Percentiles rank a stretch among this genome's conserved stretches.
These are phyloP conservation scores for Psammodynastes pulverulentus DNA, from an alignment of 2,113 vertebrate species.

Conservation along the genomic window DNA sequence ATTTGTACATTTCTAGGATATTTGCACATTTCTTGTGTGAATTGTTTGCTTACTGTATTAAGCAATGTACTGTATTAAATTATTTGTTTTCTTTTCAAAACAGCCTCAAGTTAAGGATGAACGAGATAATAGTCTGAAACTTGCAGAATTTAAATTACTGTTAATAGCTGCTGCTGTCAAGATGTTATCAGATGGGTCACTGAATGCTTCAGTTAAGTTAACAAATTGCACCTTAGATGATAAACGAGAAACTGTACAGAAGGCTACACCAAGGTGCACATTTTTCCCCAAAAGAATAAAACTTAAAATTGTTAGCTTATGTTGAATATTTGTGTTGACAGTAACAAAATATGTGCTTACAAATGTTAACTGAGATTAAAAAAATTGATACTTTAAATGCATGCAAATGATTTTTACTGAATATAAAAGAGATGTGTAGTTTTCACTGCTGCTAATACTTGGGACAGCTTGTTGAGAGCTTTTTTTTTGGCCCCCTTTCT, in stretches of 20 bases:
- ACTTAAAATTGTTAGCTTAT: neutral
- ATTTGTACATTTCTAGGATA: neutral
- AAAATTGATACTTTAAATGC: neutral
- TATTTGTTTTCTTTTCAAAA: slow-evolving; percentile 32
- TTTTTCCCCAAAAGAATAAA: slow-evolving; percentile 11
- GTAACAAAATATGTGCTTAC: neutral
- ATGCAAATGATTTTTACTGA: neutral
- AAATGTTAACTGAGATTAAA: neutral
- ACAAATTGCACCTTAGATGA: slow-evolving; percentile 90
- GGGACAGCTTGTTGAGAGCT: neutral
- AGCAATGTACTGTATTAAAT: slow-evolving; percentile 12
- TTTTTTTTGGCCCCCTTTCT: neutral
- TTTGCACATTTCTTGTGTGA: neutral
- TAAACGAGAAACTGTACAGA: slow-evolving; percentile 83
- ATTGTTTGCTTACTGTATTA: slow-evolving; percentile 7
- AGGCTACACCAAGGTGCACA: slow-evolving; percentile 84
- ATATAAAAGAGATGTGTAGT: neutral
- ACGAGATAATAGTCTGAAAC: slow-evolving; percentile 78
- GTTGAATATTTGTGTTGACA: neutral
- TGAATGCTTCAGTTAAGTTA: slow-evolving; percentile 83
- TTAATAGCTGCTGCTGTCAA: slow-evolving; percentile 85
- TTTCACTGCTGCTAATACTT: neutral
- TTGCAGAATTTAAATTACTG: slow-evolving; percentile 90
- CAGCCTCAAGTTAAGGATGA: slow-evolving; percentile 69
- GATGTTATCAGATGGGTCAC: slow-evolving; percentile 86